These are phyloP conservation scores for Madoqua kirkii DNA, from an alignment of 2,113 vertebrate genomes.

Conservation along the genomic window DNA sequence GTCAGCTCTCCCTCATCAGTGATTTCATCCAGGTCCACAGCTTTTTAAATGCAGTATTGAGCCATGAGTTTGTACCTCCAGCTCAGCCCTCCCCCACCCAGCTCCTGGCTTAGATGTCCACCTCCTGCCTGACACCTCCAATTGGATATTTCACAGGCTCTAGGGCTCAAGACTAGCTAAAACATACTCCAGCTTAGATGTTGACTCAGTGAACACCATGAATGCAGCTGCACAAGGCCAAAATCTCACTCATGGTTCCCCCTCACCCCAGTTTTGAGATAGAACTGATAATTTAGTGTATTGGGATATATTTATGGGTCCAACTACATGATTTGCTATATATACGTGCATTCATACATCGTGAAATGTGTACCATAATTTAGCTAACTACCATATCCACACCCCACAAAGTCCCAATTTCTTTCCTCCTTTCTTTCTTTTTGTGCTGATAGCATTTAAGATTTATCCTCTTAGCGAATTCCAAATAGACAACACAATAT, in stretches of 20 bases:
- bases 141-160: neutral
- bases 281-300: neutral
- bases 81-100: neutral
- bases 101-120: neutral
- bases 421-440: neutral
- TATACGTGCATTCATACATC: neutral
- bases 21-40: neutral
- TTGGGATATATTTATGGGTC: neutral
- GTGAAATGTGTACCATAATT: neutral
- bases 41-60: neutral
- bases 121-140: neutral
- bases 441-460: neutral
- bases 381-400: neutral
- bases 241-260: neutral
- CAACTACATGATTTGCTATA: neutral
- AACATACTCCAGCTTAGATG: neutral
- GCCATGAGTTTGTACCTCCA: neutral
- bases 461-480: neutral
- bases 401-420: neutral
- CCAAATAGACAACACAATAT: neutral
- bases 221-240: neutral
- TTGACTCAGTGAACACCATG: neutral
- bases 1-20: neutral
- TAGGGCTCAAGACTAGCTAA: neutral
- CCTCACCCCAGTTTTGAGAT: neutral